Percentiles rank a stretch among this genome's conserved stretches.
phyloP scores from a whole-genome alignment of 2,113 vertebrate genomes.

The Gnathonemus longibarbis region DNA sequence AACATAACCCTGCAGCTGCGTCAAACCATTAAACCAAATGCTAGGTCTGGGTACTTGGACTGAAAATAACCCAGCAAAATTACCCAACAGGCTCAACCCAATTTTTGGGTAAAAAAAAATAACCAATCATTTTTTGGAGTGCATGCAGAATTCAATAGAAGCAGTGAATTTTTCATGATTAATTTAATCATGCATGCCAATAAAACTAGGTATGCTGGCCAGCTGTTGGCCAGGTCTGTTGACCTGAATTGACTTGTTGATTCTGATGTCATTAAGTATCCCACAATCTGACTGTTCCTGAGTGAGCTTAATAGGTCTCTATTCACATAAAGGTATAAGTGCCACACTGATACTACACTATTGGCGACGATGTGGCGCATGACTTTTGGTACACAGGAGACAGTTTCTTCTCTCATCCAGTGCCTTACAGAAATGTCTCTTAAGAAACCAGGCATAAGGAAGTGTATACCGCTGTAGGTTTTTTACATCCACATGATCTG shows the following conservation, averaged over 20 bases:
- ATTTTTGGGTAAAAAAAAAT: too few species aligned
- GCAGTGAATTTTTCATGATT: too few species aligned
- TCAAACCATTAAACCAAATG: too few species aligned
- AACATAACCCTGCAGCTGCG: too few species aligned
- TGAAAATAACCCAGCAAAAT: too few species aligned
- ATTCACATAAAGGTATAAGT: not conserved
- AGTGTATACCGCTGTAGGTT: not conserved
- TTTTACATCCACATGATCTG: not conserved
- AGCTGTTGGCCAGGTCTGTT: too few species aligned
- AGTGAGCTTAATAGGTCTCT: not conserved
- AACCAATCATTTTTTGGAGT: too few species aligned
- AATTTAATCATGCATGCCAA: too few species aligned
- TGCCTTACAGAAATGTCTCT: not conserved
- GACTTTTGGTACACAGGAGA: not conserved
- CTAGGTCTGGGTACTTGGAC: too few species aligned
- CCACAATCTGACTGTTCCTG: not conserved
- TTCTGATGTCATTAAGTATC: not conserved
- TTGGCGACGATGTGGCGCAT: not conserved
- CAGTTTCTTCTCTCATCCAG: not conserved
- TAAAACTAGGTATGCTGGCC: too few species aligned
- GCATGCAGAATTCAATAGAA: too few species aligned
- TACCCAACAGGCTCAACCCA: too few species aligned
- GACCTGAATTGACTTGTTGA: not conserved
- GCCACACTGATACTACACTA: not conserved
- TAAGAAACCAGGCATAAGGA: not conserved